Conservation (phyloP, 2,797 vertebrate species). For the Bucorvus abyssinicus region DNA sequence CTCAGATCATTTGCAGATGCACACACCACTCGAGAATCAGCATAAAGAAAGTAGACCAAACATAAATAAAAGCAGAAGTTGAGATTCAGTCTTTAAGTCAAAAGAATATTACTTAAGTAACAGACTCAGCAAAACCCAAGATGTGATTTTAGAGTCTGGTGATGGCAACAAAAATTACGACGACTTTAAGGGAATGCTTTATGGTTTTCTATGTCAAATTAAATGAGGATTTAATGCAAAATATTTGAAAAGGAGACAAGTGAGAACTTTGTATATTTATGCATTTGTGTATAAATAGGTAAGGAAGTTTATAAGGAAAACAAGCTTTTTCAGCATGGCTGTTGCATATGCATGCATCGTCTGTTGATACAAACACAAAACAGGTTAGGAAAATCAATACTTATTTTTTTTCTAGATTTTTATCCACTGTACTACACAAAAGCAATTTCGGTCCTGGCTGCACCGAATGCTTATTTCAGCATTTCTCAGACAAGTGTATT, state of each 20-base stretch:
- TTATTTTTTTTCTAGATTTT: slow-evolving; percentile 66
- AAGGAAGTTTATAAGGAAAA: not conserved
- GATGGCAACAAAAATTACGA: not conserved
- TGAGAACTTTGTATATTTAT: not conserved
- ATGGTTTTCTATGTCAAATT: not conserved
- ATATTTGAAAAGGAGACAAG: not conserved
- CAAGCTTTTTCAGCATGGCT: not conserved
- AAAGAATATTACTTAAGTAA: not conserved
- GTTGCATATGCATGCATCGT: not conserved
- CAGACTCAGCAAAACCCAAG: not conserved
- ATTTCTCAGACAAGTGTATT: slow-evolving; percentile 59
- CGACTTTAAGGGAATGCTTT: not conserved
- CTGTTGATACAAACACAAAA: slow-evolving; percentile 59
- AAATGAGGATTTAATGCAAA: not conserved
- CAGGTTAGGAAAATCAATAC: slow-evolving; percentile 71
- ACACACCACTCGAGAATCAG: not conserved
- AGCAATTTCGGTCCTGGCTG: slow-evolving; percentile 45
- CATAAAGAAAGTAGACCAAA: not conserved
- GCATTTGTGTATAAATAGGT: not conserved
- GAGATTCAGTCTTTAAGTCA: not conserved
- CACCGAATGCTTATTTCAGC: slow-evolving; percentile 55
- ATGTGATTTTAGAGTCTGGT: not conserved
- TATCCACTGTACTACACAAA: slow-evolving; percentile 56
- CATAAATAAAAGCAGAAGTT: not conserved
- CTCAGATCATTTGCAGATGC: not conserved